Evolutionary conservation across 2,888 invertebrate species (phyloP).

Genomic region (Drosophila niveifrons): DNA sequence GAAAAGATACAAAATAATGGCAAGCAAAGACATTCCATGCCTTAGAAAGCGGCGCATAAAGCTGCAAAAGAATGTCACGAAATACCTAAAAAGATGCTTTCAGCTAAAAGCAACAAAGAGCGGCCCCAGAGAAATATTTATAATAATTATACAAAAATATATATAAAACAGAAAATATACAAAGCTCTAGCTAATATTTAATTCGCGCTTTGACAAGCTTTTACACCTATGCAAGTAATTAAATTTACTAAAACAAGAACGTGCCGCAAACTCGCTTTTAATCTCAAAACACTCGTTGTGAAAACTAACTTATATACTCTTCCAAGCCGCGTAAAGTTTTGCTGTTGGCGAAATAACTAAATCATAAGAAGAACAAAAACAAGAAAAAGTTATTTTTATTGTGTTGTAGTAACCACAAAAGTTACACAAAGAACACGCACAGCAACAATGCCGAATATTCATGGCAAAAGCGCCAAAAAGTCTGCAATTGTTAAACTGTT

Average conservation of each 20-base stretch:
- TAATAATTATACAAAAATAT: constrained; percentile 11
- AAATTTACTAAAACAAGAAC: constrained; percentile 9
- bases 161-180: too few relatives aligned
- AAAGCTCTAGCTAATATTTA: not conserved
- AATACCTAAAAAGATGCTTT: not conserved
- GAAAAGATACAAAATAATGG: not conserved
- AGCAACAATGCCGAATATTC: constrained; percentile 34
- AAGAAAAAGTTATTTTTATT: constrained; percentile 42
- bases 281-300: not conserved
- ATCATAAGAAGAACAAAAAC: constrained; percentile 31
- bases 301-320: constrained; percentile 1
- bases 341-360: constrained; percentile 51
- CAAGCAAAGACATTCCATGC: constrained; percentile 9
- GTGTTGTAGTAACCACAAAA: constrained; percentile 54
- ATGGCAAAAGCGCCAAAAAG: constrained; percentile 66
- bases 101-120: not conserved
- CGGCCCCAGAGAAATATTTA: not conserved
- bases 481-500: constrained; percentile 76
- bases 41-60: not conserved
- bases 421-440: constrained; percentile 56
- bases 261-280: not conserved
- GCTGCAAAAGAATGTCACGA: not conserved
- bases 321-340: constrained; percentile 1
- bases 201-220: not conserved
- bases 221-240: constrained; percentile 10